phyloP scores from a whole-genome alignment of 2,113 vertebrate species.

The Panthera leo region DNA sequence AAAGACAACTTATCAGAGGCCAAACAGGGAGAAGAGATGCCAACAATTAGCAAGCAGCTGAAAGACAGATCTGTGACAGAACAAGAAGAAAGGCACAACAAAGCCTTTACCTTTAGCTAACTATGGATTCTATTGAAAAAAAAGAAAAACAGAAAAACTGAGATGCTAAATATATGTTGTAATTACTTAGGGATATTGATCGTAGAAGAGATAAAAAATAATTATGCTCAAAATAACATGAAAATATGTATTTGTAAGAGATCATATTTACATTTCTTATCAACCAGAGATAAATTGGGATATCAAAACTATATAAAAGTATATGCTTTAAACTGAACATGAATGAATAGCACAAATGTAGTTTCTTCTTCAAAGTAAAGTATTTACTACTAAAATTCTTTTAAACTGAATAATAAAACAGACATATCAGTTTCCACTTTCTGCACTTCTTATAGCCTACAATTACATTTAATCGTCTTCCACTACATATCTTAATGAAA shows the following conservation, averaged over 20 bases:
- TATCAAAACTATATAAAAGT: background rate
- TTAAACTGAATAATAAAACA: background rate
- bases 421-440: background rate
- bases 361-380: background rate
- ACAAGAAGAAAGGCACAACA: background rate
- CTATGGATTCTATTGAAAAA: background rate
- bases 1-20: slow-evolving; percentile 54
- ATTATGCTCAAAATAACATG: background rate
- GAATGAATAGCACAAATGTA: background rate
- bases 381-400: background rate
- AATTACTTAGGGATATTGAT: background rate
- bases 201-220: background rate
- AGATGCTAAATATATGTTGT: background rate
- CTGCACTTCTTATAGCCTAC: background rate
- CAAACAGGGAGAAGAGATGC: slow-evolving; percentile 60
- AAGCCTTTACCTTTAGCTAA: background rate
- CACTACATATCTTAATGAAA: background rate
- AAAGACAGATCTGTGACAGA: slow-evolving; percentile 37
- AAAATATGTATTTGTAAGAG: background rate
- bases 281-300: background rate
- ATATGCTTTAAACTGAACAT: background rate
- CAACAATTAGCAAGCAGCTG: slow-evolving; percentile 54
- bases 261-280: background rate
- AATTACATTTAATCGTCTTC: background rate
- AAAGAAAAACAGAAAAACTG: background rate